Percentiles rank a stretch among this genome's conserved stretches.
phyloP scores from a whole-genome alignment of 2,113 vertebrate species.

The Cottus gobio region DNA sequence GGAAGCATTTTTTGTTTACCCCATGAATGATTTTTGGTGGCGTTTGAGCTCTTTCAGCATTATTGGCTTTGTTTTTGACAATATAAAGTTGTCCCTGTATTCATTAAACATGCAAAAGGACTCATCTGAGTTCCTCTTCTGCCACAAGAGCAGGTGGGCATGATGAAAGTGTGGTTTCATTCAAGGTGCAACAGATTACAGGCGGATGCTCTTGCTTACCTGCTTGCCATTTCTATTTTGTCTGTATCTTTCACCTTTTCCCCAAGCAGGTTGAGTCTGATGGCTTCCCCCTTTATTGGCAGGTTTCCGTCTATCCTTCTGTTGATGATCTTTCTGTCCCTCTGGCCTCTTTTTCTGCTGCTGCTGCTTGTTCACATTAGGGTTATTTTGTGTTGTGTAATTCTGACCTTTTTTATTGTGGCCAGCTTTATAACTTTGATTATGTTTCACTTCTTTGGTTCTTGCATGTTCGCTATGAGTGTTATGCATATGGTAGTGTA shows the following conservation, averaged over 20 bases:
- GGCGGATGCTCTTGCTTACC: constrained; percentile 28
- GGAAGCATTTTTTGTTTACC: neutral
- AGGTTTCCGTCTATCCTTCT: neutral
- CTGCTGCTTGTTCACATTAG: neutral
- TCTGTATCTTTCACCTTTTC: neutral
- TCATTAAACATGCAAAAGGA: neutral
- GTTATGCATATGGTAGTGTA: constrained; percentile 78
- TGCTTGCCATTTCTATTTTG: neutral
- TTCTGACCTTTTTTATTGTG: constrained; percentile 53
- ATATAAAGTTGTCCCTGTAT: neutral
- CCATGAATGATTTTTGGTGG: neutral
- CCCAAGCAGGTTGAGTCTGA: neutral
- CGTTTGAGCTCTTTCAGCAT: neutral
- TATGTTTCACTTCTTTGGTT: constrained; percentile 80
- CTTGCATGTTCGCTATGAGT: constrained; percentile 76
- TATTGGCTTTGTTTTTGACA: neutral
- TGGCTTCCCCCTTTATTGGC: neutral
- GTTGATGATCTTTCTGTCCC: neutral
- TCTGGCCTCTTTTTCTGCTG: neutral
- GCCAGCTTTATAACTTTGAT: constrained; percentile 77
- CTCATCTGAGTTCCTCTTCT: neutral
- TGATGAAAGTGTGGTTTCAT: neutral
- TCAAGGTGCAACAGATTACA: neutral
- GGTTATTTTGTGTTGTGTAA: neutral
- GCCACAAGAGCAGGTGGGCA: neutral